Evolutionary conservation across 2,797 vertebrate species (phyloP), one percentile per base, ranked within the genome.

Genomic region (Halcyon badia): DNA sequence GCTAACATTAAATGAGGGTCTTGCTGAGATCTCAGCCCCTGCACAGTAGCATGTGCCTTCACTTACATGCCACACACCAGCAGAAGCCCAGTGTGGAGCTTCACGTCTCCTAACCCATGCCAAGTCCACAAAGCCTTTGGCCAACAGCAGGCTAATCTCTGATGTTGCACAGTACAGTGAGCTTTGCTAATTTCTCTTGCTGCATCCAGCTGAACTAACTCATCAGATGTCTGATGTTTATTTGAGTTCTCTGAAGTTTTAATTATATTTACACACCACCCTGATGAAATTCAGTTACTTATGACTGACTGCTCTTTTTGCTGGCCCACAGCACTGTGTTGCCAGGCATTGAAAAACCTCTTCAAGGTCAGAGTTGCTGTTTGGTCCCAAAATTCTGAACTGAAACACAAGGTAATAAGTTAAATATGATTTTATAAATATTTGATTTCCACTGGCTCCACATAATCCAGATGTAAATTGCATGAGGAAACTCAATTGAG

Each of bases 381-480:
- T 76, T 69, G 44, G 21, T 83, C 56, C 44, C 0, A 0, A 90
- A 92, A 92, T 82, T 87, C 57, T 87, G 80, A 66, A 75, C 48
- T 60, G 83, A 96, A 96, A 90, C 75, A 94, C 9, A 25, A 81
- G 39, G 37, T 65, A 95, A 91, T 79, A 68, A 93, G 80, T 93
- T 79, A 96, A 94, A 84, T 89, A 85, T 39, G 78, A 75, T 90
- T 95, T 82, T 87, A 90, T 90, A 96, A 95, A 94, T 92, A 94
- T 94, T 96, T 96, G 41, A 93, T 96, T 94, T 92, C 42, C 64
- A 89, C 65, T n/a, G n/a, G 54, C 64, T 92, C 37, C 58, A 56
- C 0, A 2, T 72, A 91, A 93, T 57, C 65, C 71, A 77, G 39
- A 58, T 71, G 61, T 64, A 93, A 96, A 93, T 75, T 80, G 58